Base-by-base conservation (phyloP, 2,113 vertebrate species). In the Nipponia nippon region DNA sequence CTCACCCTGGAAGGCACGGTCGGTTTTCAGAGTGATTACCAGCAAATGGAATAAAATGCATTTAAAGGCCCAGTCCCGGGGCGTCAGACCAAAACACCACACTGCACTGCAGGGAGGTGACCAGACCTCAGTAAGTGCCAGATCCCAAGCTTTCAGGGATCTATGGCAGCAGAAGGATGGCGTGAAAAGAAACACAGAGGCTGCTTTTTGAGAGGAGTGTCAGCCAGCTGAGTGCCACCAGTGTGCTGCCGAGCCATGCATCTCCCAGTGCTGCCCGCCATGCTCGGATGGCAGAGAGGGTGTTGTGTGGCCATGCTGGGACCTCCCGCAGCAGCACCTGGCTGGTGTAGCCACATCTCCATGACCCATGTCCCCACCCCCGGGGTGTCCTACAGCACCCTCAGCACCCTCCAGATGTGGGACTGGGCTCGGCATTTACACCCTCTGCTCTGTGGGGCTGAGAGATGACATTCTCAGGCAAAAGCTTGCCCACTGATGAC, bases 21-120 rank as follows among this genome's bases (percentile, higher is more conserved):
- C 2, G 0, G n/a, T 16, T 62, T 67, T 83, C 62, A 72, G n/a
- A 25, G 25, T 4, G 0, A 46, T 44, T 65, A 18, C 32, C 63
- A 58, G 55, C 20, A 49, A 10, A 56, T 5, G 18, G 32, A 79
- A 49, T 30, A 50, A 75, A 79, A 46, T 13, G 16, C 6, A 25
- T n/a, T 55, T 44, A 27, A 66, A 47, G 32, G 19, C 16, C 9
- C 59, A 20, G 30, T 22, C 12, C 18, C 36, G 62, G 19, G 15
- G 22, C 40, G 83, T 59, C 2, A 0, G 18, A 44, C 11, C 0
- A 0, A 65, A 75, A 44, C 36, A 32, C 16, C 2, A 3, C 7
- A 29, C 55, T 22, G 29, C 46, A 11, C n/a, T 34, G 46, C 1
- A 1, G 50, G 42, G 52, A 78, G 34, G 12, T 36, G 38, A 36